phyloP scores from a whole-genome alignment of 2,113 vertebrate species.

The Dicrurus megarhynchus region DNA sequence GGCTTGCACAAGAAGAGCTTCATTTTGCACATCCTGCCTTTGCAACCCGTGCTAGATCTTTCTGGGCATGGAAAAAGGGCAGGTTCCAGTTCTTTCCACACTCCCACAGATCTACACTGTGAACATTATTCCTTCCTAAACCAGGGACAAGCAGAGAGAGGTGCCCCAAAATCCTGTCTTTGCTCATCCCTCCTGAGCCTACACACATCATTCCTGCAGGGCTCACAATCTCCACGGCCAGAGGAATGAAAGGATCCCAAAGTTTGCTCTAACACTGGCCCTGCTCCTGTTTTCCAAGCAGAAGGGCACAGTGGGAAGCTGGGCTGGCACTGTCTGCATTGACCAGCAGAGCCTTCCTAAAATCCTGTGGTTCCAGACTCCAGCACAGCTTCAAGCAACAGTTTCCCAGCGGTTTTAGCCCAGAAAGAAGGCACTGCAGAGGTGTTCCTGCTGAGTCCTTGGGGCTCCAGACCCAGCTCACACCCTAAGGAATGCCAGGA shows the following conservation, averaged over 20 bases:
- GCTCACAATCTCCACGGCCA: accelerated
- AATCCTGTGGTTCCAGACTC: background rate
- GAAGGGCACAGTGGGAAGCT: background rate
- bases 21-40: background rate
- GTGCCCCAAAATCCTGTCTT: background rate
- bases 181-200: background rate
- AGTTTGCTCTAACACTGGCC: background rate
- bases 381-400: background rate
- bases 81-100: background rate
- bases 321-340: background rate
- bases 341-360: background rate
- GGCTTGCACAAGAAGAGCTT: background rate
- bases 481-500: background rate
- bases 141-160: background rate
- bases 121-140: background rate
- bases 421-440: background rate
- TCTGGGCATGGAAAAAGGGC: background rate
- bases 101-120: background rate
- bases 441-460: background rate
- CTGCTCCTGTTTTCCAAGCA: background rate
- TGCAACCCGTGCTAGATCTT: background rate
- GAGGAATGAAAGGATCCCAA: background rate
- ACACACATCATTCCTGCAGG: background rate
- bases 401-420: background rate
- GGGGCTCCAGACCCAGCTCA: background rate